Evolutionary conservation across 2,797 vertebrate species (phyloP).

Genomic region (Prionace glauca): DNA sequence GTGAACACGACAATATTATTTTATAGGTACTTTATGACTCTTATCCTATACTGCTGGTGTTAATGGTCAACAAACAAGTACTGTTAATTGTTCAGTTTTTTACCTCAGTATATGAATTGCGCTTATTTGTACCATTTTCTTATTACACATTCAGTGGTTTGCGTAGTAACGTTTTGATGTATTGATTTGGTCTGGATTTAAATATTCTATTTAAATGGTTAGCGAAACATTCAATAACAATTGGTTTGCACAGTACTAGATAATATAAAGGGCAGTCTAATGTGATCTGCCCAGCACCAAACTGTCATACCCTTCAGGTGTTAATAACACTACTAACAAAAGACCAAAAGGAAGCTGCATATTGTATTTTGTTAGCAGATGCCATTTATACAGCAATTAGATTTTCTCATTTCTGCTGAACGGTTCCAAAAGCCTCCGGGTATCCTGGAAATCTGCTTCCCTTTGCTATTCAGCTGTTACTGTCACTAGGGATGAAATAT

Average conservation of each 20-base stretch:
- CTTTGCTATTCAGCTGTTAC: constrained; percentile 19
- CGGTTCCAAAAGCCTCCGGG: constrained; percentile 14
- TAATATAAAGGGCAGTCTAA: constrained; percentile 16
- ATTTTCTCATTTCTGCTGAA: constrained; percentile 36
- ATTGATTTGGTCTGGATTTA: background rate
- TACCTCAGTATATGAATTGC: background rate
- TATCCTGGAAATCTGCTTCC: constrained; percentile 13
- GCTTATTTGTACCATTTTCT: background rate
- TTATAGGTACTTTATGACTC: background rate
- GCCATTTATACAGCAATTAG: constrained; percentile 38
- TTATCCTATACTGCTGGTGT: background rate
- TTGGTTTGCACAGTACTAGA: constrained; percentile 6
- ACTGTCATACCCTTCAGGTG: constrained; percentile 34
- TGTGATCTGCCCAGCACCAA: constrained; percentile 16
- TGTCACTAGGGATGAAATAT: constrained; percentile 15
- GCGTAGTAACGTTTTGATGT: background rate
- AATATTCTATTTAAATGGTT: constrained; percentile 32
- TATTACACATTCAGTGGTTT: background rate
- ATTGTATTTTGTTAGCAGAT: constrained; percentile 35
- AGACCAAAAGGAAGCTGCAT: constrained; percentile 30
- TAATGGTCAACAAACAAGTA: background rate
- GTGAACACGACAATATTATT: background rate
- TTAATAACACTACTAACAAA: constrained; percentile 34
- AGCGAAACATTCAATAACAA: constrained; percentile 18
- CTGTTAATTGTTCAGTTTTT: background rate